Conservation (phyloP, 37 sponge, comb jelly and placozoan genomes). For the Halisarca cf. caerulea region DNA sequence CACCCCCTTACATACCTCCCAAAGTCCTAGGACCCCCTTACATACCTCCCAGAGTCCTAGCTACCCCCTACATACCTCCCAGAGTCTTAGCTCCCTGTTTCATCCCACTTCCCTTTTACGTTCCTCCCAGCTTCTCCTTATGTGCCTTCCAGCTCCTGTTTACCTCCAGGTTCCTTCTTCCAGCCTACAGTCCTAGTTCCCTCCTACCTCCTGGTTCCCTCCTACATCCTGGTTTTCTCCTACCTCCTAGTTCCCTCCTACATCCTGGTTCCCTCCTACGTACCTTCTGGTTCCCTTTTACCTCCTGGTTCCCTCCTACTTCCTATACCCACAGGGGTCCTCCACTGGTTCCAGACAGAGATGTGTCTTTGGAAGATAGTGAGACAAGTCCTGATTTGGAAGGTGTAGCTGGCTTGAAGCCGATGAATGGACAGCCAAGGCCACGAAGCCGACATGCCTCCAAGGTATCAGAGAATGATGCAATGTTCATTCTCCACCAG, state of each 20-base stretch:
- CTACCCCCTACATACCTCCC: background rate
- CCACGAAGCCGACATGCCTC: no score
- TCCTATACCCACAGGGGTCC: background rate
- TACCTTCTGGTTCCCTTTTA: background rate
- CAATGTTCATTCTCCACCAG: no score
- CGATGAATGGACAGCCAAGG: no score
- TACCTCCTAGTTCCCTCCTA: background rate
- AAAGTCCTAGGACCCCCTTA: no score
- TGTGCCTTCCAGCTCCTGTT: conserved; percentile 39
- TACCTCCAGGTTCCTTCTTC: background rate
- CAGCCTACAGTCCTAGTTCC: background rate
- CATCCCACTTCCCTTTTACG: background rate
- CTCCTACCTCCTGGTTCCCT: background rate
- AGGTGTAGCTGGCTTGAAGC: no score
- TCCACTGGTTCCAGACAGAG: background rate
- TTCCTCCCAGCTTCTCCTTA: background rate
- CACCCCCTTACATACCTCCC: no score
- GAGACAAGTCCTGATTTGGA: no score
- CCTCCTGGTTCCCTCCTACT: background rate
- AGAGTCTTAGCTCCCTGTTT: background rate
- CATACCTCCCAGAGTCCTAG: no score
- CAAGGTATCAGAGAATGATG: no score
- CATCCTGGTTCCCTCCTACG: background rate
- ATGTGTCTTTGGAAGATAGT: no score
- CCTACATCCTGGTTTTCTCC: background rate